Evolutionary conservation across 2,888 invertebrate genomes (phyloP).

Genomic region (Hesperia comma): DNA sequence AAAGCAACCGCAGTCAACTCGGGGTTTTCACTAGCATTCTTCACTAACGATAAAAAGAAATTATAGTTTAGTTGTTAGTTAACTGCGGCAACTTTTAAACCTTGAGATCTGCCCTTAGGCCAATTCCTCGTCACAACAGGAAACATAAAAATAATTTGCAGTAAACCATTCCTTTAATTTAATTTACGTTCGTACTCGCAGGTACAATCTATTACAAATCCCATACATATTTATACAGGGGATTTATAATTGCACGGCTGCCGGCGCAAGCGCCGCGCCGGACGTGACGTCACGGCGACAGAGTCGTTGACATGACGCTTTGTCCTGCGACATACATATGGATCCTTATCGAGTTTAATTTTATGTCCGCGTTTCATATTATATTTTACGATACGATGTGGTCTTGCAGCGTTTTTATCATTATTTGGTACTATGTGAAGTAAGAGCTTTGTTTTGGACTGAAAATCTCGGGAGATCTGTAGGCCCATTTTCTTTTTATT

Average conservation of each 20-base stretch:
- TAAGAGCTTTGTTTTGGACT: too few relatives aligned
- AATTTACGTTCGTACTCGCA: neutral
- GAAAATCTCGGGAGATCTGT: too few relatives aligned
- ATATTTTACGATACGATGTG: neutral
- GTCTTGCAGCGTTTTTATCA: neutral
- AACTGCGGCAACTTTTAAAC: too few relatives aligned
- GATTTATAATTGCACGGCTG: constrained; percentile 3
- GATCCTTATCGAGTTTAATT: constrained; percentile 17
- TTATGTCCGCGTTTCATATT: constrained; percentile 4
- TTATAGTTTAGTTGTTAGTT: too few relatives aligned
- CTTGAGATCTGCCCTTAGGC: neutral
- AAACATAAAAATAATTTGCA: neutral
- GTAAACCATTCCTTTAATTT: neutral
- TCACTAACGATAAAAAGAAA: too few relatives aligned
- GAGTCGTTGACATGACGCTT: constrained; percentile 24
- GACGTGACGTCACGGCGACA: constrained; percentile 43
- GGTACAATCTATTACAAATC: constrained; percentile 3
- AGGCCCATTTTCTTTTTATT: too few relatives aligned
- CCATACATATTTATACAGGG: constrained; percentile 13
- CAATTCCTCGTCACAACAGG: neutral
- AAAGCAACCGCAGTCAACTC: too few relatives aligned
- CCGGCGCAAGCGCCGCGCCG: constrained; percentile 31
- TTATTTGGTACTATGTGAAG: neutral
- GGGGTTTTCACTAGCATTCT: too few relatives aligned
- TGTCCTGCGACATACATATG: constrained; percentile 22